Evolutionary conservation across 2,113 vertebrate genomes (phyloP).

Genomic region (Etheostoma cragini): DNA sequence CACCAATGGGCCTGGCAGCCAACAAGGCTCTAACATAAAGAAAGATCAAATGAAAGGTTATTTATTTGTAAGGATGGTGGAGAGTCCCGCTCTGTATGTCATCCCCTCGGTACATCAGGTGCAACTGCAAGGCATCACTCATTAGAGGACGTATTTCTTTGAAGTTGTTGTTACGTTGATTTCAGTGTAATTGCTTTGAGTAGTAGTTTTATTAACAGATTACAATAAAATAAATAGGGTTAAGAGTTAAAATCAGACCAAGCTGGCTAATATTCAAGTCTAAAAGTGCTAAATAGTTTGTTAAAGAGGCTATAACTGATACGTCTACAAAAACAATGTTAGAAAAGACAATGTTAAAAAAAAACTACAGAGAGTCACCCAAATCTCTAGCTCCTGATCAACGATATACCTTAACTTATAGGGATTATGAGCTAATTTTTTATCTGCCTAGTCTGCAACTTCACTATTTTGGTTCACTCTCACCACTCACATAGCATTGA

Average conservation of each 20-base stretch:
- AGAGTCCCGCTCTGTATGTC: neutral
- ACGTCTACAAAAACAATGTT: neutral
- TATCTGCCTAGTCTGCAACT: no score
- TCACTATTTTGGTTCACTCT: no score
- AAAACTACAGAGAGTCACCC: no score
- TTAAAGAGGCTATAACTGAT: neutral
- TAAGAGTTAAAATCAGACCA: neutral
- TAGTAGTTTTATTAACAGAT: neutral
- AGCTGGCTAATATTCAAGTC: neutral
- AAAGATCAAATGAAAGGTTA: constrained; percentile 10
- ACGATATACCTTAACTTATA: no score
- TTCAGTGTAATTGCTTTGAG: neutral
- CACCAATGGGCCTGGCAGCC: neutral
- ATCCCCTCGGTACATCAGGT: neutral
- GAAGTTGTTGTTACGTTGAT: neutral
- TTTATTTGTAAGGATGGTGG: neutral
- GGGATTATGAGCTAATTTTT: no score
- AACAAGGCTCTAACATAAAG: neutral
- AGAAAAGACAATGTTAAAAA: neutral
- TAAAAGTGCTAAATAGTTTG: neutral
- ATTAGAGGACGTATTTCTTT: neutral
- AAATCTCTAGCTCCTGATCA: no score
- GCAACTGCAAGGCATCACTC: neutral
- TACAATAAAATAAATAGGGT: neutral
- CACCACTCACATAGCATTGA: no score